Percentiles rank a stretch among this genome's conserved stretches.
Evolutionary conservation across 2,797 vertebrate genomes (phyloP).

Genomic region (Pristis pectinata): DNA sequence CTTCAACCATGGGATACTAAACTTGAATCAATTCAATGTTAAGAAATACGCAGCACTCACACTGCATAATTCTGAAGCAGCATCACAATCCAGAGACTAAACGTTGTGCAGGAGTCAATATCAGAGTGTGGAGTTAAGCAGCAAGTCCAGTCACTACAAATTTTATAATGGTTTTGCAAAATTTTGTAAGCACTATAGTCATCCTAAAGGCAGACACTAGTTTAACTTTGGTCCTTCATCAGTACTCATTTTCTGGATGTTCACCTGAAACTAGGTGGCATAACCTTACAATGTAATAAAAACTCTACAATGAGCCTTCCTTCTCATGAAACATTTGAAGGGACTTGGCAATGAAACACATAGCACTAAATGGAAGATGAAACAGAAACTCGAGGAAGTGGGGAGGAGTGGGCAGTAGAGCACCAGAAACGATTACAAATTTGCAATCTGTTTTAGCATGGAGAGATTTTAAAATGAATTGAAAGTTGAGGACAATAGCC

Average conservation of each 20-base stretch:
- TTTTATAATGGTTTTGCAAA: neutral
- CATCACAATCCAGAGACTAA: neutral
- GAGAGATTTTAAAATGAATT: neutral
- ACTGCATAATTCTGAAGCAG: neutral
- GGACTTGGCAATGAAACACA: no score
- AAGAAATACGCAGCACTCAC: neutral
- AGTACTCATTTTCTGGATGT: neutral
- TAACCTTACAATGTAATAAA: neutral
- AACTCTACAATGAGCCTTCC: no score
- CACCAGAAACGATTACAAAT: neutral
- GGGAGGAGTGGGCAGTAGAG: neutral
- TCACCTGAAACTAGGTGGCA: neutral
- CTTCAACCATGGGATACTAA: neutral
- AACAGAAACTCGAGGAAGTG: neutral
- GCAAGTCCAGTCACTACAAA: neutral
- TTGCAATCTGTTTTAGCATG: neutral
- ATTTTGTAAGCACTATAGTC: neutral
- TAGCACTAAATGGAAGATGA: no score
- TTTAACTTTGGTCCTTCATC: neutral
- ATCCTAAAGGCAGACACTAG: neutral
- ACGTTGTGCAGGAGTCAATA: neutral
- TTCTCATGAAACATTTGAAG: no score
- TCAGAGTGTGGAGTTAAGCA: neutral
- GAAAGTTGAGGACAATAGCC: neutral
- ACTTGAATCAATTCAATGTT: neutral